Evolutionary conservation across 2,797 vertebrate species (phyloP), one percentile per base, ranked within the genome.

Genomic region (Schizothorax lantsangensis): DNA sequence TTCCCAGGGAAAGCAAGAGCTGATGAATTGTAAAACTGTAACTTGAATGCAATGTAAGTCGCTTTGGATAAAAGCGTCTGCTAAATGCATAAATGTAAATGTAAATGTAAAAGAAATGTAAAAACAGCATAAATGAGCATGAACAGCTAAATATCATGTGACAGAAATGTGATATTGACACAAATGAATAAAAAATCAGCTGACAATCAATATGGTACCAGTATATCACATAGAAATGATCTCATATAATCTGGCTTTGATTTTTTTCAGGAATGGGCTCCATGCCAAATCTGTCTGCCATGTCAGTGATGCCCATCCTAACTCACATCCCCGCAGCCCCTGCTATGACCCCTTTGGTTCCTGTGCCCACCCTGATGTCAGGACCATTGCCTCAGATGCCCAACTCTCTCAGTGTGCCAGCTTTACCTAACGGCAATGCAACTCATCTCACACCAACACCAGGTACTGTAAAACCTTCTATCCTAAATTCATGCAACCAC

Each of bases 401-500:
- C 15, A 87, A 71, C 95, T 95, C 96, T 30, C 83, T 96, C 91
- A 97, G 96, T 93, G 96, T 94, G 30, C 89, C 96, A 17, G 94
- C 96, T 0, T 92, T 98, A 94, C 96, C 96, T 91, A 99, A 98
- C 23, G 97, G 97, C 92, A 96, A 95, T 62, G 93, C 96, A 87
- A 93, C 94, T 90, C 85, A 97, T 47, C 93, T 97, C 66, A 96
- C 97, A 54, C 96, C 96, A 86, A 88, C 96, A 79, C 88, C 96
- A 95, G 90, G 95, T 94, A 68, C 66, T 19, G 66, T 36, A 36
- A 36, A 17, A 21, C 33, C 33, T 21, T 68, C 33, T 36, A 81
- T 49, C 4, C 40, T 33, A n/a, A 62, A 47, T 66, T 49, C 43
- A 82, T 52, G 68, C 45, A 26, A 15, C 38, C 47, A 73, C 8